Evolutionary conservation across 2,113 vertebrate species (phyloP).

Genomic region (Tetrax tetrax): DNA sequence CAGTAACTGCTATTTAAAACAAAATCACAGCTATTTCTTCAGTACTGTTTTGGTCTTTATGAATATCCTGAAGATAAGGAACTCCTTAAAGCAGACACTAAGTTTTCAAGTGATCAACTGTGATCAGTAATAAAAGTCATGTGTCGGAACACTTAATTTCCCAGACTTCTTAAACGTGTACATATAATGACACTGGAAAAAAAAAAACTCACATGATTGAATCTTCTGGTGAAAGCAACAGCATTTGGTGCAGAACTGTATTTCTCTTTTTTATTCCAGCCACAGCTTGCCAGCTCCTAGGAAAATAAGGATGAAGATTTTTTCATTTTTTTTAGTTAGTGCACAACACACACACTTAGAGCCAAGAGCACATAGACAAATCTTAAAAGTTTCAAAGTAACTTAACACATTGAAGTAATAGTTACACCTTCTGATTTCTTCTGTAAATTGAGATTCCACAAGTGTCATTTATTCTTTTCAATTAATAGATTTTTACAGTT

Average conservation of each 20-base stretch:
- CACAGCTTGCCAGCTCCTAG: constrained; percentile 97
- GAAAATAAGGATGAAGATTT: constrained; percentile 40
- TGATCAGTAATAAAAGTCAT: neutral
- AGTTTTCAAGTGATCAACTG: neutral
- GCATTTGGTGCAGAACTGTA: constrained; percentile 96
- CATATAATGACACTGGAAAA: neutral
- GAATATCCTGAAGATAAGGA: neutral
- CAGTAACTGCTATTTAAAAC: neutral
- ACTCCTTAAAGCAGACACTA: neutral
- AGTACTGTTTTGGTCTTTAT: neutral
- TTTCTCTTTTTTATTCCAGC: constrained; percentile 99
- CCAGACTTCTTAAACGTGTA: neutral
- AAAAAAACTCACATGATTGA: constrained; percentile 91
- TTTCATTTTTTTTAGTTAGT: neutral
- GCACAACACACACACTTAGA: neutral
- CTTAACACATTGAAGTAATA: neutral
- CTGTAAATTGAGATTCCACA: neutral
- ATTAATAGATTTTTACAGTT: neutral
- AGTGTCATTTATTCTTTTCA: neutral
- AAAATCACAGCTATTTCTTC: neutral
- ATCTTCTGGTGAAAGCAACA: constrained; percentile 98
- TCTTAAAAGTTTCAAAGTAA: neutral
- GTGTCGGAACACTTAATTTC: constrained; percentile 9
- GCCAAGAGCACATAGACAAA: neutral
- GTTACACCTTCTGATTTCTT: neutral